Conservation (phyloP, 2,113 vertebrate species). For the Hypanus sabinus region DNA sequence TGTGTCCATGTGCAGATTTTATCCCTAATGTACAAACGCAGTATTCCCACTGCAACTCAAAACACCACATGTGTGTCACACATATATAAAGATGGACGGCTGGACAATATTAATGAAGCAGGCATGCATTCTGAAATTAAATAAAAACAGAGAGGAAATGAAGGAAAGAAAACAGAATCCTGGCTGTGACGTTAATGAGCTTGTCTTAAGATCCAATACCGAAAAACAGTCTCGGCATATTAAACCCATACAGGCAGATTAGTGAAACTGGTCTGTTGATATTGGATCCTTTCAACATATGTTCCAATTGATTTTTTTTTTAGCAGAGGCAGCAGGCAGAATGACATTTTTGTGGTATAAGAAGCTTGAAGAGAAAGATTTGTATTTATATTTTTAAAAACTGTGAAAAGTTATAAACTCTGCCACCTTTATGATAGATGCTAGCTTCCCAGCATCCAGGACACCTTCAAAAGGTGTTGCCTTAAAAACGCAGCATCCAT, state of each 20-base stretch:
- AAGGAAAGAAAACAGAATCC: background rate
- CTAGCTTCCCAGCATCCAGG: no score
- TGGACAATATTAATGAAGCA: conserved; percentile 7
- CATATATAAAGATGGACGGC: background rate
- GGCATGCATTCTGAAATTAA: background rate
- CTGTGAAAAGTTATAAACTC: no score
- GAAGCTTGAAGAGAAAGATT: background rate
- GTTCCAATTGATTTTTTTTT: background rate
- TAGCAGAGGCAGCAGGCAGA: background rate
- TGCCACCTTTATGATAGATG: no score
- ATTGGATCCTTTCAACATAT: background rate
- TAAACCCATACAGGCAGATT: background rate
- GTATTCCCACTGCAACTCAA: background rate
- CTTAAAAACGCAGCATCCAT: no score
- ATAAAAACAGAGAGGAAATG: background rate
- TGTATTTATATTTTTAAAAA: no score
- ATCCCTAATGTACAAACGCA: background rate
- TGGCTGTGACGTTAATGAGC: background rate
- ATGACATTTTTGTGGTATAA: no score
- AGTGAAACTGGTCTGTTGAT: background rate
- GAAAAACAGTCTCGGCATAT: background rate
- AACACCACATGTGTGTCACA: background rate
- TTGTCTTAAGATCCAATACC: background rate
- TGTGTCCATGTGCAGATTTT: background rate
- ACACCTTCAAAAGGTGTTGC: no score